Conservation (phyloP, 2,797 vertebrate genomes). For the Cynopterus sphinx region DNA sequence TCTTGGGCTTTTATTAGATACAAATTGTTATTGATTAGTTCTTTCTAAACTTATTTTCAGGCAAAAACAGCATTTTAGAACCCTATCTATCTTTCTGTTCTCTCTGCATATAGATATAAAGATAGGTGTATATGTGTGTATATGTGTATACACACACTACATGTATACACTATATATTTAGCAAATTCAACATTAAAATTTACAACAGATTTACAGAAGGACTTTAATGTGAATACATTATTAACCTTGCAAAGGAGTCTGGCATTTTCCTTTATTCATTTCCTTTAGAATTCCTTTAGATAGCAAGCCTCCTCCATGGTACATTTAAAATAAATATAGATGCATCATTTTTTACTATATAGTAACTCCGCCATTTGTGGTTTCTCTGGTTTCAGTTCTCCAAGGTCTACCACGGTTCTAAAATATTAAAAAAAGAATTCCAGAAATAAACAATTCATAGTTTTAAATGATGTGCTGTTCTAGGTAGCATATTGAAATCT, state of each 20-base stretch:
- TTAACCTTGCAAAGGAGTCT: background rate
- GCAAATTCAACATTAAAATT: background rate
- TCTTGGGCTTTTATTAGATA: slow-evolving; percentile 10
- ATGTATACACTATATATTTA: background rate
- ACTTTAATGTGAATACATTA: background rate
- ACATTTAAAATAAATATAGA: slow-evolving; percentile 1
- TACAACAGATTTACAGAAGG: background rate
- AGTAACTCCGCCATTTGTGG: too few species aligned
- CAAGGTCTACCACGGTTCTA: background rate
- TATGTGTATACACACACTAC: background rate
- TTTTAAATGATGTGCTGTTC: background rate
- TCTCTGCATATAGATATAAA: background rate
- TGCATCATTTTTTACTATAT: background rate
- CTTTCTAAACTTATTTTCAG: background rate
- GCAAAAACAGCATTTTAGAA: slow-evolving; percentile 23
- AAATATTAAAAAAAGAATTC: background rate
- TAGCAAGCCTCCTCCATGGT: background rate
- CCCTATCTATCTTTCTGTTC: background rate
- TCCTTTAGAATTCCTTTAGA: background rate
- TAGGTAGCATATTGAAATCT: background rate
- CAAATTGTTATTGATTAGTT: background rate
- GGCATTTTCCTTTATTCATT: background rate
- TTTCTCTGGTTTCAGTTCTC: background rate
- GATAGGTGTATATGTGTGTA: background rate
- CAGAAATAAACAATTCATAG: background rate